phyloP scores from a whole-genome alignment of 2,113 vertebrate species.

The Stomatorhinus ivindoensis region DNA sequence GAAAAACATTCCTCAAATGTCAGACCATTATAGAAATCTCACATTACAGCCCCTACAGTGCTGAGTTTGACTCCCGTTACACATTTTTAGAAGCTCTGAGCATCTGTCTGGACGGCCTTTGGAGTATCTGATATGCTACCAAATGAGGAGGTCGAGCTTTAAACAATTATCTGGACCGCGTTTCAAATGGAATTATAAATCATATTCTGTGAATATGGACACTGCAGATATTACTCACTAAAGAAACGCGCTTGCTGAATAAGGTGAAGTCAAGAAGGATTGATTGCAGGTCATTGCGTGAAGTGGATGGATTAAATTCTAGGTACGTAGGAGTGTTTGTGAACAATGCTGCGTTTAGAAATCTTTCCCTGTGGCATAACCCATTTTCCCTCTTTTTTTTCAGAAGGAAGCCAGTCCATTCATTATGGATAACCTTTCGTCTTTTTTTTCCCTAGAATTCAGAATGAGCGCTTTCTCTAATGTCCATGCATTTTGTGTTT shows the following conservation, averaged over 20 bases:
- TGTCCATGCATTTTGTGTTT: not conserved
- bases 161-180: not conserved
- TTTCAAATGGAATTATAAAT: conserved; percentile 13
- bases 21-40: conserved; percentile 4
- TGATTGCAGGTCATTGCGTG: not conserved
- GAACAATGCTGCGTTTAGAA: conserved; percentile 6
- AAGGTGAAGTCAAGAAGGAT: not conserved
- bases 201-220: not conserved
- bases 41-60: not conserved
- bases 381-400: conserved; percentile 5
- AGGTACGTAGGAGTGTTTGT: not conserved
- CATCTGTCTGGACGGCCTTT: not conserved
- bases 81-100: conserved; percentile 1
- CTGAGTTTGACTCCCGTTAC: conserved; percentile 2
- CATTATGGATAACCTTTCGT: conserved; percentile 7
- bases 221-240: not conserved
- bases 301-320: conserved; percentile 3
- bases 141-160: not conserved
- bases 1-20: conserved; percentile 1
- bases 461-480: not conserved
- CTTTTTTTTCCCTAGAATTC: not conserved
- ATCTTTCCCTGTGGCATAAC: conserved; percentile 6
- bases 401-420: conserved; percentile 1
- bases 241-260: not conserved
- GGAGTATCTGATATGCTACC: not conserved